Evolutionary conservation across 1,140 invertebrate genomes (phyloP), one percentile per base, ranked within the genome.

Genomic region (Zaprionus capensis): DNA sequence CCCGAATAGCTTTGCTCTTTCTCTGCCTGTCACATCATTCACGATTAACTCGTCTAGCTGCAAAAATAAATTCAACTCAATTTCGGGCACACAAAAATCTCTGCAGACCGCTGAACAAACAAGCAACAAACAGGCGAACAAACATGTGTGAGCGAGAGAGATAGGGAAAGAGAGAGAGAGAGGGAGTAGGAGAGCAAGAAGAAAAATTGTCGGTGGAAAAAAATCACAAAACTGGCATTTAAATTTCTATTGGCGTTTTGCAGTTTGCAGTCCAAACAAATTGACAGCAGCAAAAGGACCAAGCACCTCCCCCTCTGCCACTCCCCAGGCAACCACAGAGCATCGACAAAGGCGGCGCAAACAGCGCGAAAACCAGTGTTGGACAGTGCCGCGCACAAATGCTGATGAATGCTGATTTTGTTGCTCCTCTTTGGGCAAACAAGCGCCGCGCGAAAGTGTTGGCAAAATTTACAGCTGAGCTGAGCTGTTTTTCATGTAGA

Each of bases 221-320:
- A 57, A 65, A 69, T 62, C 66, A 53, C 41, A 59, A 76, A 71
- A 71, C 59, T 71, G 73, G 53, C 73, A 76, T 76, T 76, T 76
- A 76, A 71, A 76, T 76, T 76, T 76, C 73, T 76, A 76, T 71
- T 76, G 73, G 44, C 61, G 28, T 65, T 76, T 76, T 63, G 73
- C 73, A 76, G 68, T 69, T 61, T 59, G 65, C 66, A 69, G 41
- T 69, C 66, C 44, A 69, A 69, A 69, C 66, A 69, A 69, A 69
- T 55, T 71, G 73, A 71, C 73, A 76, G 61, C 73, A 51, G 46
- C 51, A 58, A 63, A 36, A 58, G 46, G 58, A 57, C 71, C 59
- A 70, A 36, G 34, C 34, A 70, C 38, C 38, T 14, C 38, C 7
- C 15, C 38, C 38, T 9, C 6, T 31, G 7, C n/a, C n/a, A 56